phyloP scores from a whole-genome alignment of 35 echinoderm and acorn worm species.

The Anneissia japonica region DNA sequence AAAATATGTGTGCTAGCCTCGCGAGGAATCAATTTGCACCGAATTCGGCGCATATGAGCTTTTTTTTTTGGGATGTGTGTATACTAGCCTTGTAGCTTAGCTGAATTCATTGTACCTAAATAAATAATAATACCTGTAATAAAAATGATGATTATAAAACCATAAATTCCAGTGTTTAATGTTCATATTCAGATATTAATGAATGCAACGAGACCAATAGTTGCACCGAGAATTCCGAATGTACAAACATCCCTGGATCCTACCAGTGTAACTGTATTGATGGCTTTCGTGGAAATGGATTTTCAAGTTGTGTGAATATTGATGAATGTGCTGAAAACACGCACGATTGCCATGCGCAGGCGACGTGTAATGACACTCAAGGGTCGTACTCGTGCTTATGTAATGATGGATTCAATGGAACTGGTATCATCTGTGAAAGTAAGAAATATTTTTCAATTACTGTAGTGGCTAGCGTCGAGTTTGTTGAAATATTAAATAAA shows the following conservation, averaged over 20 bases:
- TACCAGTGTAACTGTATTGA: constrained; percentile 41
- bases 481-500: too few relatives aligned
- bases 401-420: constrained; percentile 34
- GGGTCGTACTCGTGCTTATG: constrained; percentile 70
- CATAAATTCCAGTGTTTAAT: not conserved
- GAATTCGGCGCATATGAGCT: too few relatives aligned
- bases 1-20: too few relatives aligned
- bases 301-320: constrained; percentile 51
- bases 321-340: constrained; percentile 55
- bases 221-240: constrained; percentile 33
- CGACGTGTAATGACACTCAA: constrained; percentile 45
- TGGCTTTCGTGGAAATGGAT: constrained; percentile 38
- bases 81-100: too few relatives aligned
- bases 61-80: too few relatives aligned
- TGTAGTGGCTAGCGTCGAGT: too few relatives aligned
- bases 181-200: constrained; percentile 55
- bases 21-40: too few relatives aligned
- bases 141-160: too few relatives aligned
- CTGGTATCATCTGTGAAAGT: constrained; percentile 64
- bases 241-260: constrained; percentile 48
- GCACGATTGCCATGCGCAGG: constrained; percentile 49
- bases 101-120: too few relatives aligned
- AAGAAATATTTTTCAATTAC: too few relatives aligned
- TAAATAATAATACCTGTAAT: too few relatives aligned
- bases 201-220: constrained; percentile 53